Evolutionary conservation across 2,113 vertebrate genomes (phyloP), one percentile per base, ranked within the genome.

Genomic region (Crocuta crocuta): DNA sequence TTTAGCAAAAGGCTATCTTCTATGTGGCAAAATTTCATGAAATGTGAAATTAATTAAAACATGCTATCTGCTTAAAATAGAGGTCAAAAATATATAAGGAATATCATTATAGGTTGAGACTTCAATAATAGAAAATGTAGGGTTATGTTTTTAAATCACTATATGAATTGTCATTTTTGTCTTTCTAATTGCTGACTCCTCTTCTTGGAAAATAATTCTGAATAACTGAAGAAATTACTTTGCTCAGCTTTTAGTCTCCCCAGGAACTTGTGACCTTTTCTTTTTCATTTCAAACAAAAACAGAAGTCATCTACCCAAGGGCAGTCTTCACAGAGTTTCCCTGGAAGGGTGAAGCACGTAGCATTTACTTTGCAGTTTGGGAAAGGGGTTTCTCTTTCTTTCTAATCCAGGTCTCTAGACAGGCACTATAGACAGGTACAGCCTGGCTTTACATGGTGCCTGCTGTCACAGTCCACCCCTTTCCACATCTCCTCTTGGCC

Each of bases 131-230:
- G 17, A 26, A 80, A 80, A 65, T 13, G 10, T 33, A 91, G 35
- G 5, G 1, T 45, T 88, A 43, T 45, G 12, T 50, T 91, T 68
- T 88, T 55, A 95, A 65, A 45, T 53, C 31, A 89, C 9, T 58
- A 24, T 43, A 9, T 28, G 50, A 95, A 78, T 16, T 63, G 7
- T 33, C 10, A 6, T 28, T 26, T 55, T 82, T 78, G 23, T 84
- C 33, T 97, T 97, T 74, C 55, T 87, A 76, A 87, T 63, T 0
- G 19, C 33, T 92, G 74, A 74, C 55, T 87, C 24, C 11, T 95
- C 61, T 97, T 91, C 89, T 84, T 90, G n/a, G 74, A 94, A 97
- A 97, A 74, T 45, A 35, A 55, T 93, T 95, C 21, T 85, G 82
- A 95, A 83, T 91, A 76, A 80, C 55, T 63, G 45, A 94, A 79